Percentiles rank a stretch among this genome's conserved stretches.
These are phyloP conservation scores for Tortrix viridana DNA, from an alignment of 2,888 invertebrate genomes.

Conservation along the genomic window DNA sequence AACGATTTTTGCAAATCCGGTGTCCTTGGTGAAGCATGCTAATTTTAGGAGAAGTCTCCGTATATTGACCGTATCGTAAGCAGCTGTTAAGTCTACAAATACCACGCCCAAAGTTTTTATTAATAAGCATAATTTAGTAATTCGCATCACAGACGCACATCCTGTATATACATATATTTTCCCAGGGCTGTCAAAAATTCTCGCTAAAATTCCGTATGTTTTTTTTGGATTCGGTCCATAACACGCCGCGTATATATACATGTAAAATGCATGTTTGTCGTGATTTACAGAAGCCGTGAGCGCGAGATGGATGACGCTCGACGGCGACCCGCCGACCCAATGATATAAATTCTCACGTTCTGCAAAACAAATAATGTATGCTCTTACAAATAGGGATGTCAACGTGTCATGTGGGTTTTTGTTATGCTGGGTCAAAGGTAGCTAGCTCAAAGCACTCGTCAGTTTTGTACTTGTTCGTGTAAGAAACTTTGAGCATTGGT, in stretches of 20 bases:
- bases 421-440: neutral
- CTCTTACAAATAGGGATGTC: constrained; percentile 30
- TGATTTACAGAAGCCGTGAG: constrained; percentile 58
- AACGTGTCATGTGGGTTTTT: constrained; percentile 4
- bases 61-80: too few relatives aligned
- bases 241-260: constrained; percentile 11
- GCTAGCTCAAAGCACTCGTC: neutral
- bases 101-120: too few relatives aligned
- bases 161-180: neutral
- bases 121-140: too few relatives aligned
- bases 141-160: too few relatives aligned
- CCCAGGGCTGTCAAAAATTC: constrained; percentile 19
- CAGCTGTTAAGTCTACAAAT: too few relatives aligned
- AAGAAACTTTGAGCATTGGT: too few relatives aligned
- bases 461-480: neutral
- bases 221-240: constrained; percentile 28
- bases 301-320: constrained; percentile 50
- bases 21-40: too few relatives aligned
- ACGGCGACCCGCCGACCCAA: constrained; percentile 54
- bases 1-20: too few relatives aligned
- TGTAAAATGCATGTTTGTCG: constrained; percentile 43
- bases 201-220: constrained; percentile 1
- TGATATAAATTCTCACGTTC: constrained; percentile 70
- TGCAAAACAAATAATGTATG: constrained; percentile 48
- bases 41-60: too few relatives aligned